Evolutionary conservation across 2,888 invertebrate genomes (phyloP).

Genomic region (Limenitis camilla): DNA sequence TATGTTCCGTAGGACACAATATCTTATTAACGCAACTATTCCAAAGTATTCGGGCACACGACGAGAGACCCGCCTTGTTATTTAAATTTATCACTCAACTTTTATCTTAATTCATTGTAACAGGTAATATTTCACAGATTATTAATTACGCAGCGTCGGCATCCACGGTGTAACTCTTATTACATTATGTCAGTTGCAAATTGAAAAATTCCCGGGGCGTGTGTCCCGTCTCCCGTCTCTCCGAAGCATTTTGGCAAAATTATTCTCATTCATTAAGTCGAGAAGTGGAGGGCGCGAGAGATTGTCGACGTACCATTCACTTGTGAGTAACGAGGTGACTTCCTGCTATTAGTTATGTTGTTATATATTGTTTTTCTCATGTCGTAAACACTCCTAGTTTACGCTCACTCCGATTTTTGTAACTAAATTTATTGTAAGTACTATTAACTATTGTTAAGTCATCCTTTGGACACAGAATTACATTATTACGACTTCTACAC

Average conservation of each 20-base stretch:
- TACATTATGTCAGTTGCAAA: slow-evolving; percentile 74
- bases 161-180: slow-evolving; percentile 73
- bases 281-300: slow-evolving; percentile 66
- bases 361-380: slow-evolving; percentile 67
- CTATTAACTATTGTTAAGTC: no score
- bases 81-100: slow-evolving; percentile 75
- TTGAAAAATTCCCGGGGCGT: slow-evolving; percentile 74
- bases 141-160: slow-evolving; percentile 71
- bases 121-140: slow-evolving; percentile 73
- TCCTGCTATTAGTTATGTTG: slow-evolving; percentile 69
- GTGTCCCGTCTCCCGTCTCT: slow-evolving; percentile 72
- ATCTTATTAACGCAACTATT: slow-evolving; percentile 70
- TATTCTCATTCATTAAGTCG: slow-evolving; percentile 74
- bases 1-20: slow-evolving; percentile 36
- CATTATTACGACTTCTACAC: no score
- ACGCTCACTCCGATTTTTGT: no score
- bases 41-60: slow-evolving; percentile 61
- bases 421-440: no score
- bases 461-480: no score
- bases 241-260: slow-evolving; percentile 73
- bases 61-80: slow-evolving; percentile 55
- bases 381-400: no score
- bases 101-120: slow-evolving; percentile 72
- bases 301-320: slow-evolving; percentile 70
- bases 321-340: slow-evolving; percentile 71